Base-by-base conservation (phyloP, 2,888 invertebrate species). In the Apodemia zela region DNA sequence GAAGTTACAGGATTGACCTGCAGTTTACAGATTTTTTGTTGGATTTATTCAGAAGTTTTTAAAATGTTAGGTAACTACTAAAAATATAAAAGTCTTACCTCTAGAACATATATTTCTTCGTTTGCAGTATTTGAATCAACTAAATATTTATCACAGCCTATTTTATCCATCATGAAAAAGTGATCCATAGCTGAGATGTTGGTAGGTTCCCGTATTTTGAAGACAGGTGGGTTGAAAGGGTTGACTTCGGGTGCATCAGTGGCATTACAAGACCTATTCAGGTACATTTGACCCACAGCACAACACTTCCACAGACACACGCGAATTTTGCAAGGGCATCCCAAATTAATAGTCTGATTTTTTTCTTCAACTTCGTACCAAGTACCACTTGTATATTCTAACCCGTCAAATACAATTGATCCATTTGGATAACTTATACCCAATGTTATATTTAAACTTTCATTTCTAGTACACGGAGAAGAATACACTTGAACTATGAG, bases 251-350 rank as follows among this genome's bases (percentile, higher is more conserved):
- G 65, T 13, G 74, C 63, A n/a, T 75, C 71, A 0, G 79, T 77
- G 38, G 75, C 72, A 7, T 63, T 65, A 62, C 90, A 91, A 0
- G 71, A 67, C 45, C 71, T 72, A 58, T 78, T 77, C 11, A 75
- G 65, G 60, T 73, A 82, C 62, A 77, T 78, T 65, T 81, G 75
- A 0, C 77, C 78, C 0, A 62, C 66, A 0, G 68, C 72, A 61
- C 90, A 91, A 64, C 90, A 91, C 69, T 87, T 85, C 79, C 85
- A 87, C 29, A 91, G 54, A 67, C 90, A 90, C 10, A 71, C 67
- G 7, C 85, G 76, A 2, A 75, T 80, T 11, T 87, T 79, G 65
- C 90, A 91, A 0, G 90, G 90, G 57, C 90, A 91, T 0, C 90
- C 90, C 3, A 78, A 73, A 2, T 69, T 70, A 5, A 72, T 51